Conservation (phyloP, 2,888 invertebrate genomes). For the Alloscopus bannaensis region DNA sequence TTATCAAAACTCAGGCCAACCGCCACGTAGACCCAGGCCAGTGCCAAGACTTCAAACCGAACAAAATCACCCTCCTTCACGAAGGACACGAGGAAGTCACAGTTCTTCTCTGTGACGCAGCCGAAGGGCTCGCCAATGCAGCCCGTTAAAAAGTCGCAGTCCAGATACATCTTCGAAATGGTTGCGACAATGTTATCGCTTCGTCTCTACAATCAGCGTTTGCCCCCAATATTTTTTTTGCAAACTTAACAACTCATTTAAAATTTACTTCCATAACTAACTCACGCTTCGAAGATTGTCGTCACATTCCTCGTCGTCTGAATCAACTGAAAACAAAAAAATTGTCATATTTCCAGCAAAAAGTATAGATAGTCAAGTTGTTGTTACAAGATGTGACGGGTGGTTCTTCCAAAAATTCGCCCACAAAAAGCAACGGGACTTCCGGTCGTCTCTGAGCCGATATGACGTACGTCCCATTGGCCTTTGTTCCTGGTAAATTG, state of each 20-base stretch:
- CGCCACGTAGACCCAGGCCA: constrained; percentile 47
- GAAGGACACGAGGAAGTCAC: constrained; percentile 54
- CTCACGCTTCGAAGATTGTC: constrained; percentile 1
- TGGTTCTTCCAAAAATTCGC: neutral
- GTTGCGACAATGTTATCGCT: neutral
- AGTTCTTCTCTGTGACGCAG: constrained; percentile 50
- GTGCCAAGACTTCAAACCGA: constrained; percentile 53
- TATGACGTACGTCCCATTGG: neutral
- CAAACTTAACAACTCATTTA: too few species aligned
- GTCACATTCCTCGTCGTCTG: constrained; percentile 38
- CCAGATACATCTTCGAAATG: constrained; percentile 51
- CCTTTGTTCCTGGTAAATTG: neutral
- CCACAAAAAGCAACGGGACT: neutral
- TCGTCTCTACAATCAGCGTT: constrained; percentile 16
- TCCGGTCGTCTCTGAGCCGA: neutral
- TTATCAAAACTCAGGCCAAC: constrained; percentile 58
- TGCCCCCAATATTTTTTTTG: too few species aligned
- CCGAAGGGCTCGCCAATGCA: constrained; percentile 58
- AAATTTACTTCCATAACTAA: neutral
- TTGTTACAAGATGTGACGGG: neutral
- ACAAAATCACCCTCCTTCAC: constrained; percentile 41
- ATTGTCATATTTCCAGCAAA: neutral
- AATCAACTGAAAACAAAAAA: constrained; percentile 12
- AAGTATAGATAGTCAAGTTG: neutral
- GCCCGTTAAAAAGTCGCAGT: constrained; percentile 56